Evolutionary conservation across 2,888 invertebrate species (phyloP), one percentile per base, ranked within the genome.

Genomic region (Nomada goodeniana): DNA sequence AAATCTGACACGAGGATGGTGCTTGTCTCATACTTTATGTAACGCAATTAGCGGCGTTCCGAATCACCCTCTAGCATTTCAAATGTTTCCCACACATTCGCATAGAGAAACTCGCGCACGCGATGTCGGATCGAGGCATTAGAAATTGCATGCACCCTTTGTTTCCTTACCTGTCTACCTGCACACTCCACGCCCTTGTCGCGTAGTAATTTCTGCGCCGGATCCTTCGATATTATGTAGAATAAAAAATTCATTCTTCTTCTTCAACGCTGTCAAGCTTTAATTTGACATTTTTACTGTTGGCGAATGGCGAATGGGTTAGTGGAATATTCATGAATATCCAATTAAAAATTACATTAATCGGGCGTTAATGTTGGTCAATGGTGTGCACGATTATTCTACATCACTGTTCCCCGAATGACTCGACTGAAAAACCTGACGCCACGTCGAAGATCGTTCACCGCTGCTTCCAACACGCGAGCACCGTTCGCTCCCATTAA

Each of bases 391-490:
- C 47, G 47, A 47, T 13, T 47, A 15, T 15, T 10, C 11, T 47
- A 15, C 47, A 47, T 47, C 47, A 15, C 47, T 10, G 15, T 11
- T 15, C 47, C 47, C 11, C 13, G 2, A 29, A 18, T 20, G 9
- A 44, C n/a, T 23, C 15, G 23, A 13, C n/a, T 44, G 23, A 13
- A 50, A 36, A 65, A 23, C 29, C 11, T 44, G 70, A 55, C n/a
- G 44, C 42, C 53, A 61, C 71, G 50, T 76, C 42, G 15, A 69
- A 76, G 79, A 78, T 80, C 20, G 64, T 60, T 42, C 26, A 47
- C 42, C 53, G 59, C 71, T 76, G 26, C 20, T 18, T 20, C 44
- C 53, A n/a, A 20, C 76, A 76, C 82, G 76, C 71, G 74, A 68
- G 13, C 64, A 3, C 13, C 11, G 42, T 52, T 59, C 50, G 18